Base-by-base conservation (phyloP, 2,797 vertebrate species). In the Ispidina picta region DNA sequence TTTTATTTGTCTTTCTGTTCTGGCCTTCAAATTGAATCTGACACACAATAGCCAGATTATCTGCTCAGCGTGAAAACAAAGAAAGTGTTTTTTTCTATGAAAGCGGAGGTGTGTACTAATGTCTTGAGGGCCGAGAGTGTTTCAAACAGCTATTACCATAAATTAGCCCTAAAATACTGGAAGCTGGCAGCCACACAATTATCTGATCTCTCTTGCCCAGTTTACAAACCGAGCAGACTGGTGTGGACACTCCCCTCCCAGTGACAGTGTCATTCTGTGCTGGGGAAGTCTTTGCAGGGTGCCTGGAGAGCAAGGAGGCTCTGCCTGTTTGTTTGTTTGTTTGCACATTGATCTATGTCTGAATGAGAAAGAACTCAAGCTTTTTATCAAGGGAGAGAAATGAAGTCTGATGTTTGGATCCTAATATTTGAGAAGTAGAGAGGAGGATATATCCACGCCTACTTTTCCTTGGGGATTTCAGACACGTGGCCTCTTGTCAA, bases 1-100 rank as follows among this genome's bases (percentile, higher is more conserved):
- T 87, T 91, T 70, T 76, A 78, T 94, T 92, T 93, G 85, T 73
- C 71, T 83, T 89, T 92, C 79, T 88, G 63, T 76, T 89, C 65
- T 0, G 25, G 83, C 41, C 85, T 91, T 89, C 77, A 86, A 70
- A 78, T 85, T 91, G 83, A 87, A 93, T 91, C 80, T 95, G 91
- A 83, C 83, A 94, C 71, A 83, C 89, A 91, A 81, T 83, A 94
- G 83, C 82, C 85, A 95, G 92, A 92, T 93, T 93, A 93, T 86
- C 92, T 89, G 76, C 91, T 88, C 89, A 93, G 83, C 70, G 29
- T 91, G 93, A 91, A 91, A 93, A 93, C 85, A 89, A 91, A 86
- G 65, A 14, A 74, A 55, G n/a, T 69, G 46, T 33, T 16, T 8
- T 11, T 76, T 62, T 73, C 52, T 28, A 41, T 78, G 73, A 76